Conservation (phyloP, 2,888 invertebrate genomes). For the Lordiphosa fenestrarum region DNA sequence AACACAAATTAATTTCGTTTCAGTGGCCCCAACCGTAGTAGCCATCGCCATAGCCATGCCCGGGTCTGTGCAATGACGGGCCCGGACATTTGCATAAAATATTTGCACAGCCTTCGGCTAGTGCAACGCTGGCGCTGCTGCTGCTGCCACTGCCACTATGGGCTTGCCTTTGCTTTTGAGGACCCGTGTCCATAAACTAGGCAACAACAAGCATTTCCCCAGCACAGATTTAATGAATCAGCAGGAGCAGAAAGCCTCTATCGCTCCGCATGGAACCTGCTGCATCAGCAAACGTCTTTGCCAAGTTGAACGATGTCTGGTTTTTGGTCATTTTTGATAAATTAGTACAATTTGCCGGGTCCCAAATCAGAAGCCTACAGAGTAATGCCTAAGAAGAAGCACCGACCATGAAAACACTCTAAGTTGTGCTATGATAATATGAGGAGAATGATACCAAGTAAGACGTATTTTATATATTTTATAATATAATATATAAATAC, state of each 20-base stretch:
- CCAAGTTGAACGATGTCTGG: constrained; percentile 48
- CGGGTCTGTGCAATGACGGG: constrained; percentile 62
- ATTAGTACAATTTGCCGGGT: constrained; percentile 48
- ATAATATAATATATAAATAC: no score
- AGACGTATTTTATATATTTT: no score
- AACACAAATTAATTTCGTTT: constrained; percentile 77
- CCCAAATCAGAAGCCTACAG: constrained; percentile 31
- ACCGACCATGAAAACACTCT: constrained; percentile 8
- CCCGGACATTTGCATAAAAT: constrained; percentile 77
- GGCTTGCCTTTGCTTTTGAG: constrained; percentile 53
- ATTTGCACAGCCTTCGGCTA: constrained; percentile 76
- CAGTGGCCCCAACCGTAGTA: constrained; percentile 69
- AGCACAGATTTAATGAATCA: constrained; percentile 67
- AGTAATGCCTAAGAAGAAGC: background rate
- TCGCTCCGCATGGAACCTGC: constrained; percentile 48
- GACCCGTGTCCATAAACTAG: constrained; percentile 66
- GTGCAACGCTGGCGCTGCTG: constrained; percentile 57
- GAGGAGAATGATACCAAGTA: no score
- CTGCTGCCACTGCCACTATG: constrained; percentile 35
- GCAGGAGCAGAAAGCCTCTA: constrained; percentile 27
- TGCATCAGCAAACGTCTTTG: constrained; percentile 69
- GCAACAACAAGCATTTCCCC: constrained; percentile 61
- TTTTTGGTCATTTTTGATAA: constrained; percentile 58
- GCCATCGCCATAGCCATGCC: constrained; percentile 51
- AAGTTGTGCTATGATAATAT: background rate